These are phyloP conservation scores for Drosophila murphyi DNA, from an alignment of 1,140 invertebrate genomes.

Conservation along the genomic window DNA sequence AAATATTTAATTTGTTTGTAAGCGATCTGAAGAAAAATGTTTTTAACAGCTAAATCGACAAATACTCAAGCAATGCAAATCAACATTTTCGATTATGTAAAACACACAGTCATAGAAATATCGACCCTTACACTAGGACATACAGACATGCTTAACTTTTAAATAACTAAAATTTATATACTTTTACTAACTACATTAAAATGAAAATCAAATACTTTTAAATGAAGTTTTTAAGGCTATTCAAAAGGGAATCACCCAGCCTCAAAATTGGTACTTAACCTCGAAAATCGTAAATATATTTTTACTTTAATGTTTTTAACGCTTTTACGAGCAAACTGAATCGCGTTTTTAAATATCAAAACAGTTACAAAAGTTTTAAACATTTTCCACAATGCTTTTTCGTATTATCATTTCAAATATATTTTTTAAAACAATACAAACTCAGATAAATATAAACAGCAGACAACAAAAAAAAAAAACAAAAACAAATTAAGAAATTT, in stretches of 20 bases:
- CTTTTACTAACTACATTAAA: slow-evolving; percentile 54
- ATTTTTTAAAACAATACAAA: slow-evolving; percentile 49
- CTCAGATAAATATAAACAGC: slow-evolving; percentile 24
- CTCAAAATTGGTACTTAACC: slow-evolving; percentile 56
- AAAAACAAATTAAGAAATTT: slow-evolving; percentile 38
- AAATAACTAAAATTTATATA: slow-evolving; percentile 58
- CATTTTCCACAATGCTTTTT: slow-evolving; percentile 64
- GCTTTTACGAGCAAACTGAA: slow-evolving; percentile 74
- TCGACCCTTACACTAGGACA: slow-evolving; percentile 8
- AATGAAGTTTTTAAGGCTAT: slow-evolving; percentile 65
- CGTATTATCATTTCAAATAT: slow-evolving; percentile 41
- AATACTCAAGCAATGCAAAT: slow-evolving; percentile 7
- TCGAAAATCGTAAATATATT: slow-evolving; percentile 52
- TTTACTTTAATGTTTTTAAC: slow-evolving; percentile 80
- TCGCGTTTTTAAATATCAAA: slow-evolving; percentile 63
- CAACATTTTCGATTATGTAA: slow-evolving; percentile 21
- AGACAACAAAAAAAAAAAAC: slow-evolving; percentile 32
- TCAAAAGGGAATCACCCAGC: slow-evolving; percentile 31
- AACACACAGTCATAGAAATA: slow-evolving; percentile 5
- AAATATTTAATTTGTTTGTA: not conserved
- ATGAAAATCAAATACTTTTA: slow-evolving; percentile 52
- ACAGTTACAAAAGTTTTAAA: slow-evolving; percentile 62
- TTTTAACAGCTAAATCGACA: slow-evolving; percentile 22
- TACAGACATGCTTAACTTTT: slow-evolving; percentile 45
- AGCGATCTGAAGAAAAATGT: slow-evolving; percentile 11